phyloP scores from a whole-genome alignment of 2,888 invertebrate genomes.

The Phlogophora meticulosa region DNA sequence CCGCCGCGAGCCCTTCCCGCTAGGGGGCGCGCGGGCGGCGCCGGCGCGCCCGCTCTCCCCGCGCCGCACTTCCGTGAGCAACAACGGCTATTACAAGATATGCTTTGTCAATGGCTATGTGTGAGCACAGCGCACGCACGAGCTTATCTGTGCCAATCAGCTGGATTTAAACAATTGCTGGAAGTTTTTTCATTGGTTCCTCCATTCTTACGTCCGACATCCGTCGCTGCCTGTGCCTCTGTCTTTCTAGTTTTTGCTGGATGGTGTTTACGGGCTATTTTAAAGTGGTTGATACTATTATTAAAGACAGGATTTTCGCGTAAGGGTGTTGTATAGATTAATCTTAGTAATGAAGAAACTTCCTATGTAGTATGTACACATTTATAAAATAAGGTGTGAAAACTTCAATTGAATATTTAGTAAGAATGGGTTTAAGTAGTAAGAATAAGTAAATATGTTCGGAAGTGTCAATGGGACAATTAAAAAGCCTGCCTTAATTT shows the following conservation, averaged over 20 bases:
- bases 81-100: constrained; percentile 91
- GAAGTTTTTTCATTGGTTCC: constrained; percentile 65
- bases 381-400: constrained; percentile 46
- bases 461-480: constrained; percentile 41
- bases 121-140: constrained; percentile 80
- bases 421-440: too few relatives aligned
- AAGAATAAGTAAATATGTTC: constrained; percentile 26
- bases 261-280: constrained; percentile 8
- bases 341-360: constrained; percentile 59
- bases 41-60: constrained; percentile 89
- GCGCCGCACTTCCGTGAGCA: constrained; percentile 91
- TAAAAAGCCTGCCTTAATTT: constrained; percentile 61
- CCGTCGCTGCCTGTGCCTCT: constrained; percentile 16
- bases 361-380: constrained; percentile 56
- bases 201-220: constrained; percentile 1
- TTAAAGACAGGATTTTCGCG: constrained; percentile 7
- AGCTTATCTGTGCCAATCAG: constrained; percentile 80
- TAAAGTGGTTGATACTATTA: constrained; percentile 18
- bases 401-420: constrained; percentile 23
- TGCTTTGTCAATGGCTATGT: constrained; percentile 91
- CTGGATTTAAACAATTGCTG: constrained; percentile 81
- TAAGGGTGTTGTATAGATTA: constrained; percentile 8
- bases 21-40: constrained; percentile 70
- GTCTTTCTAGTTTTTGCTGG: constrained; percentile 7
- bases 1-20: constrained; percentile 87